Evolutionary conservation across 92 coral and sea anemone species (phyloP), one percentile per base, ranked within the genome.

Genomic region (Parazoanthus darwini): DNA sequence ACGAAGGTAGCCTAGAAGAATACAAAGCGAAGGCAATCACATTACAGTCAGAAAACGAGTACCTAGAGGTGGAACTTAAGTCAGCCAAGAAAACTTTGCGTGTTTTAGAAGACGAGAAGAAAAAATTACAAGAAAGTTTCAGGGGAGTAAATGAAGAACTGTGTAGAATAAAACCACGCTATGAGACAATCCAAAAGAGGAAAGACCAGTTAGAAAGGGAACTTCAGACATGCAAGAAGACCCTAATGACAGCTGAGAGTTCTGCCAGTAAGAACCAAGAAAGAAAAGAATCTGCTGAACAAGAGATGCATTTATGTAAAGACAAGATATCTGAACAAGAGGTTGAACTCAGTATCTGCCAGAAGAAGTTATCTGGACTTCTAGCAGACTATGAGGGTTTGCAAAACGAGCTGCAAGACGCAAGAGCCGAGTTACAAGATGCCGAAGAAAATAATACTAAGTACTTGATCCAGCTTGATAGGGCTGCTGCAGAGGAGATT

Each of bases 201-300:
- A 96, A 92, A 85, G 99, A 95, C 7, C 96, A 95, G 70, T 79
- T 96, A 38, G 99, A 96, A 46, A 82, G 80, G 20, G 96, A 96
- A 36, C 85, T 96, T 6, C 95, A 92, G 43, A 70, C 71, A 73
- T 85, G 90, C 88, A 96, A 94, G 25, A 96, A 89, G 87, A 92
- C 89, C 66, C 88, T 96, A 9, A 88, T 86, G 6, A 90, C 94
- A 22, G 48, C 96, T 56, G 98, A 96, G 88, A 85, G 95, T 22
- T 42, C 68, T 68, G 90, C 89, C 16, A 90, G 88, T 81, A 91
- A 92, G 58, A 92, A 88, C 22, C 95, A 95, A 79, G 94, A 89
- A 48, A 82, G 87, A 81, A 72, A 86, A 44, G 94, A 88, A 25
- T 67, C 78, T 16, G 85, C 93, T 16, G 91, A 90, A 50, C 91